A percentile compares a stretch with the other conserved stretches of the same genome.
Conservation (phyloP, 2,888 invertebrate genomes). For the Himalopsyche japonica region DNA sequence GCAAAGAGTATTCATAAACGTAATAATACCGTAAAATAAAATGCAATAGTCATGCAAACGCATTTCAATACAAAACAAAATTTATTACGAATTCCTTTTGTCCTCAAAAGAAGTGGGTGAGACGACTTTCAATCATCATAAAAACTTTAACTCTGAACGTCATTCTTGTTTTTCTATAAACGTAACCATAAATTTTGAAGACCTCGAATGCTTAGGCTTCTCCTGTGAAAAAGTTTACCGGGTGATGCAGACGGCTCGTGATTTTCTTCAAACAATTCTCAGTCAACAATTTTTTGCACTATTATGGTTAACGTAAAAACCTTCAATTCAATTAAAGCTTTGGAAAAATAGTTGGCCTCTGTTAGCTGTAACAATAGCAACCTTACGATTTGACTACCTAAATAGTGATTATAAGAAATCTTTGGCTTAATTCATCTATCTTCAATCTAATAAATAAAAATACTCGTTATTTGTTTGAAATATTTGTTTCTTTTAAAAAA, state of each 20-base stretch:
- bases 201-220: slow-evolving; percentile 10
- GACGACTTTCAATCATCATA: slow-evolving; percentile 23
- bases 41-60: slow-evolving; percentile 8
- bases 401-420: too few relatives aligned
- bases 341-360: too few relatives aligned
- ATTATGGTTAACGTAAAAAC: too few relatives aligned
- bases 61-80: neutral
- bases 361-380: too few relatives aligned
- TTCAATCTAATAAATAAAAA: too few relatives aligned
- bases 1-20: neutral
- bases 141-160: slow-evolving; percentile 20
- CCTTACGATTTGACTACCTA: too few relatives aligned
- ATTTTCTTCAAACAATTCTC: slow-evolving; percentile 2
- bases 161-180: slow-evolving; percentile 12
- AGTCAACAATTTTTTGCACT: neutral
- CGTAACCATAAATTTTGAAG: slow-evolving; percentile 26
- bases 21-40: neutral
- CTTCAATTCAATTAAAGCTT: too few relatives aligned
- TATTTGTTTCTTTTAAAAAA: too few relatives aligned
- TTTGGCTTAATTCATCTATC: too few relatives aligned
- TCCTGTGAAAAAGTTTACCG: slow-evolving; percentile 12
- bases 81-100: neutral
- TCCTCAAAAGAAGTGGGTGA: neutral
- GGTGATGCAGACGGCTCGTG: neutral
- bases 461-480: too few relatives aligned